phyloP scores from a whole-genome alignment of 37 sponge, comb jelly and placozoan species.

The Lycopodina hypogea region DNA sequence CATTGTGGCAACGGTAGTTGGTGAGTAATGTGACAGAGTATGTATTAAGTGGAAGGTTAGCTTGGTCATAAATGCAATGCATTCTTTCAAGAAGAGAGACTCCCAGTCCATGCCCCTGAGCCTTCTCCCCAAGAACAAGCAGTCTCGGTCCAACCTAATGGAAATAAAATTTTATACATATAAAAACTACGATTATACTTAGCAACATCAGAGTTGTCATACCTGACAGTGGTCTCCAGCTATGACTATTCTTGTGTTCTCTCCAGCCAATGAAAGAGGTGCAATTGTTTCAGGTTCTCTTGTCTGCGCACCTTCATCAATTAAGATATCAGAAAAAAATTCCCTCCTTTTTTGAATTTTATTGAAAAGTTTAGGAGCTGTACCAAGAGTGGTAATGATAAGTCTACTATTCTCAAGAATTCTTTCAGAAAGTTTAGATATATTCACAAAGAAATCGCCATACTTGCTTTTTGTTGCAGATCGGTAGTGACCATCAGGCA shows the following conservation, averaged over 20 bases:
- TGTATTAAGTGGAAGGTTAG: background rate
- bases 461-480: background rate
- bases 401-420: background rate
- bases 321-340: constrained; percentile 63
- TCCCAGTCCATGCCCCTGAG: constrained; percentile 55
- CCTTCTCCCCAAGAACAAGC: constrained; percentile 65
- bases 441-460: background rate
- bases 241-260: constrained; percentile 59
- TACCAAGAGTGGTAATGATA: constrained; percentile 35
- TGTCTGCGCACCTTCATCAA: constrained; percentile 81
- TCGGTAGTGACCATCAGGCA: background rate
- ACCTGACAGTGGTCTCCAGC: constrained; percentile 81
- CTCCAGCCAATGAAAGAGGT: constrained; percentile 44
- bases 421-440: background rate
- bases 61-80: constrained; percentile 16
- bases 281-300: constrained; percentile 68
- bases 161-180: background rate
- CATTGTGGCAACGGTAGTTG: constrained; percentile 66
- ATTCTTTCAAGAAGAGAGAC: constrained; percentile 60
- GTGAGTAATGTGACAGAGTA: constrained; percentile 23
- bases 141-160: constrained; percentile 68
- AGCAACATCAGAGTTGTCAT: background rate
- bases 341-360: background rate
- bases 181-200: background rate
- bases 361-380: constrained; percentile 1